These are phyloP conservation scores for Spodoptera exigua DNA, from an alignment of 2,888 invertebrate genomes.

Conservation along the genomic window DNA sequence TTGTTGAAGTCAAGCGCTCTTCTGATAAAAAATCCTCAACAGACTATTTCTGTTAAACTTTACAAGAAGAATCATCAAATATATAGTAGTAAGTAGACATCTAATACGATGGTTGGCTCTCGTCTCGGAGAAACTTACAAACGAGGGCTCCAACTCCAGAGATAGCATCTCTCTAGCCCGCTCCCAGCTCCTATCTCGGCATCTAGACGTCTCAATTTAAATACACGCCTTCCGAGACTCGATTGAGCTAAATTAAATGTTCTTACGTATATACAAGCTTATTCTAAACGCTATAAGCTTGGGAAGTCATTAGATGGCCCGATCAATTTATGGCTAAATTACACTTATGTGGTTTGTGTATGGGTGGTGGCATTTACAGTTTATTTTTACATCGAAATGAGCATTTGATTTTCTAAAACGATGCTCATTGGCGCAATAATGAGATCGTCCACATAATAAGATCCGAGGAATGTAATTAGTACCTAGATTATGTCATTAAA, in stretches of 20 bases:
- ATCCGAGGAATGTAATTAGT: slow-evolving; percentile 43
- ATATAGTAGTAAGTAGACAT: slow-evolving; percentile 22
- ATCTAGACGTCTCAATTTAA: slow-evolving; percentile 86
- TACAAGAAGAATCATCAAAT: slow-evolving; percentile 19
- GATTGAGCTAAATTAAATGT: slow-evolving; percentile 69
- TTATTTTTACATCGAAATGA: slow-evolving; percentile 40
- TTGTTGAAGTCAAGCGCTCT: neutral
- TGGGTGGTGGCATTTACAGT: slow-evolving; percentile 52
- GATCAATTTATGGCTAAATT: slow-evolving; percentile 53
- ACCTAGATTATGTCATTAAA: slow-evolving; percentile 36
- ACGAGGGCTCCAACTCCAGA: slow-evolving; percentile 58
- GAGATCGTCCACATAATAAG: slow-evolving; percentile 41
- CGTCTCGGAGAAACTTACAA: slow-evolving; percentile 62
- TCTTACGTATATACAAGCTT: slow-evolving; percentile 55
- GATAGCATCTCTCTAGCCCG: slow-evolving; percentile 75
- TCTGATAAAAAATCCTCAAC: neutral
- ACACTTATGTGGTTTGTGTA: slow-evolving; percentile 44
- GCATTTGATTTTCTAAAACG: slow-evolving; percentile 33
- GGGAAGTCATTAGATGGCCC: slow-evolving; percentile 54
- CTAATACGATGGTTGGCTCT: slow-evolving; percentile 51
- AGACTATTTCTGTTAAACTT: slow-evolving; percentile 16
- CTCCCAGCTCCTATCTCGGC: slow-evolving; percentile 75
- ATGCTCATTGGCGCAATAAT: slow-evolving; percentile 41
- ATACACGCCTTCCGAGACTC: slow-evolving; percentile 68
- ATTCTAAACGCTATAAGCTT: slow-evolving; percentile 55